A percentile compares a stretch with the other conserved stretches of the same genome.
These are phyloP conservation scores for Eclectus roratus DNA, from an alignment of 2,113 vertebrate species.

Conservation along the genomic window DNA sequence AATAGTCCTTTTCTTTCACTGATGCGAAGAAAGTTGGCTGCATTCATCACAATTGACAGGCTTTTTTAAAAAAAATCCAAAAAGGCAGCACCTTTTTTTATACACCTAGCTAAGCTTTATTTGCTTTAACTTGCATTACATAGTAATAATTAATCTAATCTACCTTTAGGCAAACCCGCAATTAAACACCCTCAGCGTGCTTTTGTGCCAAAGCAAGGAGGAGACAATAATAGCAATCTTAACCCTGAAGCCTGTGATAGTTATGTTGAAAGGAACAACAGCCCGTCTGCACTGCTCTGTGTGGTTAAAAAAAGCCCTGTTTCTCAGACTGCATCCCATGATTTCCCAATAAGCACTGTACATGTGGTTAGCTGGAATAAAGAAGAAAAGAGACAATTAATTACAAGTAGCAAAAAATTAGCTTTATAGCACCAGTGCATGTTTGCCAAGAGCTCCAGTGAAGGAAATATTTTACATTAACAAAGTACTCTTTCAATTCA, in stretches of 20 bases:
- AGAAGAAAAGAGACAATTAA: slow-evolving; percentile 61
- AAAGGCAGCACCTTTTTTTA: slow-evolving; percentile 80
- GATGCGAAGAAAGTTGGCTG: slow-evolving; percentile 66
- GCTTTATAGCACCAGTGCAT: rapidly evolving
- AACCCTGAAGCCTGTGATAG: slow-evolving; percentile 81
- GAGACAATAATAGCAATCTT: slow-evolving; percentile 77
- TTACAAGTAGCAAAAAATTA: slow-evolving; percentile 37
- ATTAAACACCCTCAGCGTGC: slow-evolving; percentile 76
- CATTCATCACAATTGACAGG: slow-evolving; percentile 70
- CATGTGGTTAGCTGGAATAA: slow-evolving; percentile 91
- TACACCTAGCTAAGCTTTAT: slow-evolving; percentile 80
- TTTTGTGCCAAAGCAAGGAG: slow-evolving; percentile 82
- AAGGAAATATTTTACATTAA: neutral
- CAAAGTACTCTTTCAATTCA: neutral
- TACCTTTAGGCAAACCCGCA: slow-evolving; percentile 83
- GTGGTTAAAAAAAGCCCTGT: slow-evolving; percentile 74
- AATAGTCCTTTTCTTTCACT: slow-evolving; percentile 70
- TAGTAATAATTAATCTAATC: slow-evolving; percentile 85
- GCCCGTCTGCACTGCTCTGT: slow-evolving; percentile 71
- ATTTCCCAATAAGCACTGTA: slow-evolving; percentile 74
- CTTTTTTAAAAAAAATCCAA: slow-evolving; percentile 65
- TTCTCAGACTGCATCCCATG: slow-evolving; percentile 78
- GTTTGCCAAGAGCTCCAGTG: neutral
- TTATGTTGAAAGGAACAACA: slow-evolving; percentile 71
- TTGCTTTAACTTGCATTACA: slow-evolving; percentile 84